These are phyloP conservation scores for Coptodon rendalli DNA, from an alignment of 2,113 vertebrate species.

Conservation along the genomic window DNA sequence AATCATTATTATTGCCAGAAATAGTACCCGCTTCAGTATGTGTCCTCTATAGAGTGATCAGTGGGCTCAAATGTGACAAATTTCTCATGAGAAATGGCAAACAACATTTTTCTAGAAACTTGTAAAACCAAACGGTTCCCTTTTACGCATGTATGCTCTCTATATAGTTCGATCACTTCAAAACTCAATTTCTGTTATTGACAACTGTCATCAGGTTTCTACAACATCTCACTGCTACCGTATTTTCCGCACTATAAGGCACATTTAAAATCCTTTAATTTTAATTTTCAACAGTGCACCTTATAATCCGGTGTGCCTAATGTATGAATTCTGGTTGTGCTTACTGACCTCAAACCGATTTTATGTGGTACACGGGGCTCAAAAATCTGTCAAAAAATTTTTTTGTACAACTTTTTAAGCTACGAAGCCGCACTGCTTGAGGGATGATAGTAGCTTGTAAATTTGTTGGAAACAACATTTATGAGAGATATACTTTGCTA, in stretches of 20 bases:
- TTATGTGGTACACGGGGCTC: too few relatives aligned
- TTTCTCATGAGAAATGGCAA: background rate
- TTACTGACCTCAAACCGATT: too few relatives aligned
- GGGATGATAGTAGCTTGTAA: too few relatives aligned
- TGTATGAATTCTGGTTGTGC: too few relatives aligned
- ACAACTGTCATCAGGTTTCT: background rate
- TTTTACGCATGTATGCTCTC: background rate
- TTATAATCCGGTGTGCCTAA: accelerated
- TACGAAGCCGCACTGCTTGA: too few relatives aligned
- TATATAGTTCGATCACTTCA: background rate
- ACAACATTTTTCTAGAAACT: background rate
- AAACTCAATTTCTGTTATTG: background rate
- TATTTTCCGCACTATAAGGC: too few relatives aligned
- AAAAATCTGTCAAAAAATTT: too few relatives aligned
- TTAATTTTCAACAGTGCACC: too few relatives aligned
- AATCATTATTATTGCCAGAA: background rate
- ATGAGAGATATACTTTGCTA: too few relatives aligned
- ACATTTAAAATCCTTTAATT: too few relatives aligned
- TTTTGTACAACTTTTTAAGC: too few relatives aligned
- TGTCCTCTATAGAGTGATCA: background rate
- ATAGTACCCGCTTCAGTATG: accelerated
- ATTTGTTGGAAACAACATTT: too few relatives aligned
- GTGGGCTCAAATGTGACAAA: background rate
- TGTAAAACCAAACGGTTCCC: background rate
- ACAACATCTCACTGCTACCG: background rate